phyloP scores from a whole-genome alignment of 92 coral and sea anemone species.

The Desmophyllum pertusum region DNA sequence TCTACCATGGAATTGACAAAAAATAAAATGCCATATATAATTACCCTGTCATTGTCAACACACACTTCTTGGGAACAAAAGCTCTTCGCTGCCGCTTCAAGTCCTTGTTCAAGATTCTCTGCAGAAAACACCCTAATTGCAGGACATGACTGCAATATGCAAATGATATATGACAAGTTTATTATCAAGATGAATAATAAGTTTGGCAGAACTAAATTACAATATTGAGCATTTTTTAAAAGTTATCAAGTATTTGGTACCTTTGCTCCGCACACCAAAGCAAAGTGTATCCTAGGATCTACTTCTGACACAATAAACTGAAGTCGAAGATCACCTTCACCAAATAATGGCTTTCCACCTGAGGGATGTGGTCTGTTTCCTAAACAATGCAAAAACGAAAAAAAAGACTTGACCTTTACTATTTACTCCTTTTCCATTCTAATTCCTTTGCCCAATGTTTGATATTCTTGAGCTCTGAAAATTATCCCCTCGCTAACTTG shows the following conservation, averaged over 20 bases:
- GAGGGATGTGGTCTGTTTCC: constrained; percentile 93
- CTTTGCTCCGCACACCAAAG: constrained; percentile 98
- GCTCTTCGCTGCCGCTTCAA: constrained; percentile 78
- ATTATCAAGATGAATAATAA: too few relatives aligned
- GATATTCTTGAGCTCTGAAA: too few relatives aligned
- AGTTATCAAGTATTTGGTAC: constrained; percentile 35
- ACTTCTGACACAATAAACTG: constrained; percentile 59
- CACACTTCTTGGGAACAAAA: constrained; percentile 89
- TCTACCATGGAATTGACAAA: too few relatives aligned
- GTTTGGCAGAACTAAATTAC: background rate
- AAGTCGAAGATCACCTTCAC: constrained; percentile 73
- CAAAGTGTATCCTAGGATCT: constrained; percentile 98
- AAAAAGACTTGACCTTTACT: background rate
- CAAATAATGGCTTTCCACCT: constrained; percentile 67
- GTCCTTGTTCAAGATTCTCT: constrained; percentile 75
- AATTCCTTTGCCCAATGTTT: background rate
- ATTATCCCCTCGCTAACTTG: too few relatives aligned
- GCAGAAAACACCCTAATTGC: constrained; percentile 89
- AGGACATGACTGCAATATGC: constrained; percentile 84
- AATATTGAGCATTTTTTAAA: background rate
- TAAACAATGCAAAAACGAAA: too few relatives aligned
- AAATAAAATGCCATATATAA: too few relatives aligned
- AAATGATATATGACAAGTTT: background rate
- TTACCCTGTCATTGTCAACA: constrained; percentile 47
- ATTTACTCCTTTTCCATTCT: background rate